Conservation (phyloP, 1,140 invertebrate species). For the Schlechtendalia chinensis region DNA sequence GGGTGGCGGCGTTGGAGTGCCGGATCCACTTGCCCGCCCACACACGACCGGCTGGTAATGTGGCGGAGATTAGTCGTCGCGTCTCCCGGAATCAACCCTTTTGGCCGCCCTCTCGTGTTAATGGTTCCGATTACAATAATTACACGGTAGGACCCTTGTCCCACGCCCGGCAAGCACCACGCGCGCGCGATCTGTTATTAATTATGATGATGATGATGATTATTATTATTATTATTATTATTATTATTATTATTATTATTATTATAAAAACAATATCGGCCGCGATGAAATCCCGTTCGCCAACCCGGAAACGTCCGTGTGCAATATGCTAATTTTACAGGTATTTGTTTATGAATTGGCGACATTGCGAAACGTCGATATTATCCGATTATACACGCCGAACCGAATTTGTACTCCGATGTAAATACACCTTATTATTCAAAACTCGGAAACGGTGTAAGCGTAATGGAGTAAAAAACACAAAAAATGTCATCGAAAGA, state of each 20-base stretch:
- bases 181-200: slow-evolving; percentile 37
- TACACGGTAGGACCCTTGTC: slow-evolving; percentile 9
- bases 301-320: too few species aligned
- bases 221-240: too few species aligned
- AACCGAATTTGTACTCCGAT: not conserved
- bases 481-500: too few species aligned
- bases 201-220: slow-evolving; percentile 16
- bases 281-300: slow-evolving; percentile 6
- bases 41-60: not conserved
- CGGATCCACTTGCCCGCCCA: not conserved
- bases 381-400: too few species aligned
- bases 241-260: too few species aligned
- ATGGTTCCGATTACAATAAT: slow-evolving; percentile 50
- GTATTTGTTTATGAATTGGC: too few species aligned
- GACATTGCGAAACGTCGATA: too few species aligned
- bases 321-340: too few species aligned
- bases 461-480: too few species aligned
- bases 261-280: not conserved
- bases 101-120: slow-evolving; percentile 29
- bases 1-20: slow-evolving; percentile 10
- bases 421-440: not conserved
- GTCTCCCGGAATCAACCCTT: slow-evolving; percentile 31
- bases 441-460: too few species aligned
- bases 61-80: slow-evolving; percentile 39
- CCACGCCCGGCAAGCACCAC: too few species aligned